Conservation (phyloP, 2,888 invertebrate species). For the Caenorhabditis becei region DNA sequence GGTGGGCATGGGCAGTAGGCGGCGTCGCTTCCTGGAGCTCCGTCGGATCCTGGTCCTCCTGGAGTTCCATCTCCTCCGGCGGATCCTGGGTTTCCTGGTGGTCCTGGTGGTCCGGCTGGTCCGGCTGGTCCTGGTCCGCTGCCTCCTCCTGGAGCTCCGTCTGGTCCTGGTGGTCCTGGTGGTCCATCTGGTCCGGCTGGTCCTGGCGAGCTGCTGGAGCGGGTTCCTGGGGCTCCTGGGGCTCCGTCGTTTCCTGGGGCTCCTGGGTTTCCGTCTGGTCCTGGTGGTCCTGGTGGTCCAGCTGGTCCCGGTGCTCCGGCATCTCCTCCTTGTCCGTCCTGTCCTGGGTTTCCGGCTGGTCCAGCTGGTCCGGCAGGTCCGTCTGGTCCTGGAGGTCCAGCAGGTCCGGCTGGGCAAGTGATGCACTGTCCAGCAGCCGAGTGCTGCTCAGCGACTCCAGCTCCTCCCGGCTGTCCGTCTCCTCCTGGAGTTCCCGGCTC, state of each 20-base stretch:
- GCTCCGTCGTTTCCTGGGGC: conserved; percentile 57
- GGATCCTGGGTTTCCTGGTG: conserved; percentile 66
- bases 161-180: conserved; percentile 65
- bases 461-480: conserved; percentile 49
- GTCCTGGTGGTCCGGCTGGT: conserved; percentile 70
- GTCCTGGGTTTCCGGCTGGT: conserved; percentile 64
- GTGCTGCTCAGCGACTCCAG: conserved; percentile 51
- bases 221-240: conserved; percentile 66
- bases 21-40: conserved; percentile 65
- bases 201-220: conserved; percentile 64
- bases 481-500: conserved; percentile 38
- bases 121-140: conserved; percentile 66
- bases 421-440: conserved; percentile 55
- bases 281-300: conserved; percentile 63
- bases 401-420: conserved; percentile 67
- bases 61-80: conserved; percentile 67
- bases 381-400: conserved; percentile 64
- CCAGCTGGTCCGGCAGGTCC: conserved; percentile 67
- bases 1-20: conserved; percentile 69
- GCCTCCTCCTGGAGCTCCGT: conserved; percentile 65
- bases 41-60: conserved; percentile 69
- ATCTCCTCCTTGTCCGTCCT: conserved; percentile 52
- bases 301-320: conserved; percentile 59
- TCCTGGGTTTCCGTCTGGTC: conserved; percentile 63
- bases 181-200: conserved; percentile 67